Evolutionary conservation across 2,797 vertebrate species (phyloP).

Genomic region (Lemur catta): DNA sequence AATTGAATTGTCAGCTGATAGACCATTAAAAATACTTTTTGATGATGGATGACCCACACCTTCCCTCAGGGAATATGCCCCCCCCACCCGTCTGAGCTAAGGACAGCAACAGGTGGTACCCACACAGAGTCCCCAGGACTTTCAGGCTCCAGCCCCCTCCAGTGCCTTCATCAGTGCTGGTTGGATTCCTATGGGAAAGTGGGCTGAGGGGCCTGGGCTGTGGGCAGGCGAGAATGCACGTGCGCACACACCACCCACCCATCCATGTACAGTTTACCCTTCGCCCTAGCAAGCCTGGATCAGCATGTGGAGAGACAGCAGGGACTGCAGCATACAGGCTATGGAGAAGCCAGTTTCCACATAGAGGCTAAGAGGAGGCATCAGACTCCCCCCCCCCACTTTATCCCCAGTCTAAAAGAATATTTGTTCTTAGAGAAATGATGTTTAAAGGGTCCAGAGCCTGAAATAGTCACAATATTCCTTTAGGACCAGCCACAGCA

Average conservation of each 20-base stretch:
- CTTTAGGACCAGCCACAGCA: neutral
- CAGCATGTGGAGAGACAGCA: neutral
- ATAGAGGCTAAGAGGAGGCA: neutral
- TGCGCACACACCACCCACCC: neutral
- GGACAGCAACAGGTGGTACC: neutral
- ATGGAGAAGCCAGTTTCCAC: neutral
- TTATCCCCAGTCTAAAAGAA: neutral
- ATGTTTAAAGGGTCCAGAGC: neutral
- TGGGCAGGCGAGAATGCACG: neutral
- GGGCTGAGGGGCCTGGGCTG: neutral
- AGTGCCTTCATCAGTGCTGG: neutral
- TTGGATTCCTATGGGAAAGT: neutral
- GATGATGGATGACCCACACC: neutral
- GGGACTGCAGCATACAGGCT: neutral
- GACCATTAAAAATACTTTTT: constrained; percentile 18
- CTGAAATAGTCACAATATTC: neutral
- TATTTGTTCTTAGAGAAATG: neutral
- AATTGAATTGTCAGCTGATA: neutral
- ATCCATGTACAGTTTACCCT: neutral
- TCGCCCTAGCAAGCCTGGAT: neutral
- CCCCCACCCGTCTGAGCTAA: neutral
- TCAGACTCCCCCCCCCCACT: neutral
- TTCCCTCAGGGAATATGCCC: neutral
- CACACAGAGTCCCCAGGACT: neutral
- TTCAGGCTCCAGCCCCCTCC: neutral